phyloP scores from a whole-genome alignment of 1,140 invertebrate genomes.

The Diachasmimorpha longicaudata region DNA sequence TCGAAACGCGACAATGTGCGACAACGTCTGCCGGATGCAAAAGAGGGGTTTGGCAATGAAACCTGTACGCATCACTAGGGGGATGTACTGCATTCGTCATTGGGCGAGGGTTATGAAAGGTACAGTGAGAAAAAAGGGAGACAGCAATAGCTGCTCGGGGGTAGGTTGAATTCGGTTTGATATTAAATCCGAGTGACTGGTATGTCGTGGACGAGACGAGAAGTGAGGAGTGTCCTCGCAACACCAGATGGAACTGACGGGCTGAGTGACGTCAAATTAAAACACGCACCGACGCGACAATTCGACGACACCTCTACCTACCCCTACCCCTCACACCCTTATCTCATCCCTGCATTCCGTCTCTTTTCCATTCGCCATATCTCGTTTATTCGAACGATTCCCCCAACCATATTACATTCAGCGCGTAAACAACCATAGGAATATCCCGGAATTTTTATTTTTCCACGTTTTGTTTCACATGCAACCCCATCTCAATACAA shows the following conservation, averaged over 20 bases:
- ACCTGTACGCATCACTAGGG: background rate
- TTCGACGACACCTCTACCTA: conserved; percentile 48
- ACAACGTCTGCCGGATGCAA: conserved; percentile 17
- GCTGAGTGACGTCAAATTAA: conserved; percentile 61
- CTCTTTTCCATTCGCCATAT: background rate
- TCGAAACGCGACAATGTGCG: conserved; percentile 23
- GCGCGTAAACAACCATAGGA: conserved; percentile 17
- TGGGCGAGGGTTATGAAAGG: background rate
- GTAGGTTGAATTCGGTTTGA: background rate
- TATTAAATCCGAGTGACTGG: conserved; percentile 59
- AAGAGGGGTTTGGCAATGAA: conserved; percentile 15
- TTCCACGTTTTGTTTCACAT: conserved; percentile 6
- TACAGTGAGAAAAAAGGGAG: background rate
- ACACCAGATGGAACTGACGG: conserved; percentile 59
- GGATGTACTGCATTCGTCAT: conserved; percentile 2
- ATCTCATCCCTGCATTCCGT: conserved; percentile 12
- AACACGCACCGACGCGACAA: conserved; percentile 57
- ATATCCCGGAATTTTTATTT: conserved; percentile 21
- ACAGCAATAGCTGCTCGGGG: background rate
- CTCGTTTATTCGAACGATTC: conserved; percentile 9
- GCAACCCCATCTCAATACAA: background rate
- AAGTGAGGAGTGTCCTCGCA: conserved; percentile 44
- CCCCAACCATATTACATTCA: background rate
- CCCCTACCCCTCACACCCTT: background rate
- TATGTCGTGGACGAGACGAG: conserved; percentile 49